Evolutionary conservation across 2,797 vertebrate genomes (phyloP), one percentile per base, ranked within the genome.

Genomic region (Pangasius mekongensis): DNA sequence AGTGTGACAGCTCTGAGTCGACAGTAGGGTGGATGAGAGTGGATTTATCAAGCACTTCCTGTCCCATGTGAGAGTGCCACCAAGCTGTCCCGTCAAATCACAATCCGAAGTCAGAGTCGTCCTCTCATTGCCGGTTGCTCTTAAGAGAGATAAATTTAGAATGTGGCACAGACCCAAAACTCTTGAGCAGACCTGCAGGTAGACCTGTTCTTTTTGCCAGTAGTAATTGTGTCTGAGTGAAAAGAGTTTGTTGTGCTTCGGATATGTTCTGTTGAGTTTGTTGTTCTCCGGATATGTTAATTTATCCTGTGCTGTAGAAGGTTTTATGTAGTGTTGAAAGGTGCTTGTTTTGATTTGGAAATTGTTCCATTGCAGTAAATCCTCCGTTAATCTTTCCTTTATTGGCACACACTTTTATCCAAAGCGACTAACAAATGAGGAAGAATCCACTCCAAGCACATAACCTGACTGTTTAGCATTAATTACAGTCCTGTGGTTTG

Each of bases 31-130:
- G 73, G 69, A 82, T 77, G 54, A 80, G 62, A 60, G 67, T 10
- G 81, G 43, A 54, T 89, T 87, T 84, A 67, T 89, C 82, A 62
- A 73, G 82, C 80, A 81, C 88, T 89, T 81, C 78, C 82, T 86
- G 10, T 89, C 81, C 71, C 58, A 82, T 89, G 89, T 88, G 76
- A 86, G 88, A 60, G 33, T 76, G 69, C 84, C 90, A 90, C 87
- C 58, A 87, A 90, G 83, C 89, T 89, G 89, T 90, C 91, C 83
- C 36, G 60, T 85, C 83, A 85, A 87, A 92, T 91, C 86, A 87
- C 86, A 73, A 30, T 88, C 81, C 64, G 43, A 89, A 87, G 62
- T 69, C 39, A 83, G 64, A 56, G 78, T 20, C 4, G 24, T 85
- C 87, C 43, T 89, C 58, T 82, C 47, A 81, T 62, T 82, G 86